Percentiles rank a stretch among this genome's conserved stretches.
These are phyloP conservation scores for Gymnogyps californianus DNA, from an alignment of 2,113 vertebrate species.

Conservation along the genomic window DNA sequence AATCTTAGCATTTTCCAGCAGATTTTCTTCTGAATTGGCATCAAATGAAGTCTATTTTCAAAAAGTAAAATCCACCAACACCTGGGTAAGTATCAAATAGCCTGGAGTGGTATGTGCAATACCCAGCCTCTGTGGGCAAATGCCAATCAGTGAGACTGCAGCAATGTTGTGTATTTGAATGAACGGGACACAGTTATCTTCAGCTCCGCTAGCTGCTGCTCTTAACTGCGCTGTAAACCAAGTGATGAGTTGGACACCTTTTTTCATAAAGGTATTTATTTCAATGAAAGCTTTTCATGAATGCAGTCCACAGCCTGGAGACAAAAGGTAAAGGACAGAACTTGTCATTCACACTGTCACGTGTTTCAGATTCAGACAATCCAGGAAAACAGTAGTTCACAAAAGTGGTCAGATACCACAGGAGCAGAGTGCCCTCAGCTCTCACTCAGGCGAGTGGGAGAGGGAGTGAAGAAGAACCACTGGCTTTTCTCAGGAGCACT, in stretches of 20 bases:
- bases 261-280: neutral
- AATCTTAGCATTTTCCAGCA: neutral
- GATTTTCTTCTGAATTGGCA: neutral
- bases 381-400: constrained; percentile 9
- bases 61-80: neutral
- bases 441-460: neutral
- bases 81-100: neutral
- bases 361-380: neutral
- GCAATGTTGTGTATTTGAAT: neutral
- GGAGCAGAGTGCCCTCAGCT: neutral
- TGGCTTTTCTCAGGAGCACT: constrained; percentile 13
- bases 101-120: neutral
- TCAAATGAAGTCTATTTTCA: neutral
- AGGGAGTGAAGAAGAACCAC: neutral
- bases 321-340: neutral
- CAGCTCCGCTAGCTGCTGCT: neutral
- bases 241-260: neutral
- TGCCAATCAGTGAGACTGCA: neutral
- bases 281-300: neutral
- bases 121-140: neutral
- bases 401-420: neutral
- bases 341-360: neutral
- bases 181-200: neutral
- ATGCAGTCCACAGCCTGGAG: neutral
- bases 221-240: neutral